phyloP scores from a whole-genome alignment of 2,888 invertebrate genomes.

The Andrena bucephala region DNA sequence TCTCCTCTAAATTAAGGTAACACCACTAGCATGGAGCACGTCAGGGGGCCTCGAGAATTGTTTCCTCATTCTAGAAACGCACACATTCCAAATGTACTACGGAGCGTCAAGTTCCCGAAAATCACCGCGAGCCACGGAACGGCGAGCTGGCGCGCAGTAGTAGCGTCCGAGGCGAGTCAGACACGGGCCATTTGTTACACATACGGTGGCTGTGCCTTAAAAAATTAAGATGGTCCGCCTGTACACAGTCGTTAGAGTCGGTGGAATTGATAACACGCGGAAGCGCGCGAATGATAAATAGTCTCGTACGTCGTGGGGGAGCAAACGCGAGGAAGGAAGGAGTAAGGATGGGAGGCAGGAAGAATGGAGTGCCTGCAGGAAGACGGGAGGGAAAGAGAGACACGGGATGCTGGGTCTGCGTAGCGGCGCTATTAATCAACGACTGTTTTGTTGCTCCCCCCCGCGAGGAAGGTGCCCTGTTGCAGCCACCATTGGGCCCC shows the following conservation, averaged over 20 bases:
- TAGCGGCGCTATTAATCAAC: slow-evolving; percentile 75
- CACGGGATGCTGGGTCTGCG: slow-evolving; percentile 30
- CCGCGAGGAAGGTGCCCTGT: slow-evolving; percentile 65
- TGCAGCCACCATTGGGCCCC: slow-evolving; percentile 17
- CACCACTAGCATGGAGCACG: not conserved
- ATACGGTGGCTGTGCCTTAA: slow-evolving; percentile 44
- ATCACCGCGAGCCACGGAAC: not conserved
- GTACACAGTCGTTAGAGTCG: slow-evolving; percentile 72
- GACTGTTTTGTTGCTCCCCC: slow-evolving; percentile 71
- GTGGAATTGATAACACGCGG: slow-evolving; percentile 76
- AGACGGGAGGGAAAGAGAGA: slow-evolving; percentile 1
- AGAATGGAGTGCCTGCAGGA: slow-evolving; percentile 22
- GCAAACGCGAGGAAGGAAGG: slow-evolving; percentile 49
- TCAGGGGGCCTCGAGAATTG: not conserved
- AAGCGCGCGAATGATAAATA: slow-evolving; percentile 75
- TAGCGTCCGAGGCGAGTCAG: slow-evolving; percentile 42
- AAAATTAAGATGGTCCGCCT: slow-evolving; percentile 71
- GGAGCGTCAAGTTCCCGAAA: not conserved
- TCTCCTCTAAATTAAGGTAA: not conserved
- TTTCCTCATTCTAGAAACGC: not conserved
- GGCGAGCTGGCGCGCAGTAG: slow-evolving; percentile 12
- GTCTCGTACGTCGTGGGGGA: slow-evolving; percentile 51
- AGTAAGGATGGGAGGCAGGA: slow-evolving; percentile 48
- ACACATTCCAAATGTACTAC: not conserved
- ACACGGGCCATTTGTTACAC: slow-evolving; percentile 58